Evolutionary conservation across 2,113 vertebrate genomes (phyloP).

Genomic region (Sphyrna mokarran): DNA sequence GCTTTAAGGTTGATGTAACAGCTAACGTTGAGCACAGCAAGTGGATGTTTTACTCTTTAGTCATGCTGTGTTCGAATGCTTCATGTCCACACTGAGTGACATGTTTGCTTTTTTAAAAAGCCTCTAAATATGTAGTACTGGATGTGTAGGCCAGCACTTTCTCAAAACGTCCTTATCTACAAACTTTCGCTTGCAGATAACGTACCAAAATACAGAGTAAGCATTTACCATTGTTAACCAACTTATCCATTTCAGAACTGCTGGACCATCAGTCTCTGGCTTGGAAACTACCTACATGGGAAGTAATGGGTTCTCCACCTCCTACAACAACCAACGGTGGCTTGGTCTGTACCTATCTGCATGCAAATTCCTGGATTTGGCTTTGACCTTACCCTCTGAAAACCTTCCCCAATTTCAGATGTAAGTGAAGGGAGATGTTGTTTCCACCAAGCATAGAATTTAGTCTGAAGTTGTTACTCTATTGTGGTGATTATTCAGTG

Average conservation of each 20-base stretch:
- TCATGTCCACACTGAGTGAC: not conserved
- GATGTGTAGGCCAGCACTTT: not conserved
- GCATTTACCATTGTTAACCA: not conserved
- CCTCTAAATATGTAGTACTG: not conserved
- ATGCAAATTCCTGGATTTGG: slow-evolving; percentile 96
- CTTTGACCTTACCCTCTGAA: slow-evolving; percentile 88
- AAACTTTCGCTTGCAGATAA: not conserved
- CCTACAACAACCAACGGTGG: slow-evolving; percentile 97
- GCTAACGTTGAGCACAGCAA: not conserved
- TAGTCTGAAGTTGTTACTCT: not conserved
- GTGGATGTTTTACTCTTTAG: not conserved
- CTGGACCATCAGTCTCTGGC: slow-evolving; percentile 86
- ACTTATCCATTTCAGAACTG: slow-evolving; percentile 62
- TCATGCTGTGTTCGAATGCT: not conserved
- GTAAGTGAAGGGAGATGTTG: slow-evolving; percentile 61
- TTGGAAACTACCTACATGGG: slow-evolving; percentile 94
- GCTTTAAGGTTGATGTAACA: not conserved
- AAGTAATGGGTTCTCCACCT: slow-evolving; percentile 94
- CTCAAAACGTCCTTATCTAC: not conserved
- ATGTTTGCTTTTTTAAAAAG: not conserved
- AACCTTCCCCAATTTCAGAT: slow-evolving; percentile 97
- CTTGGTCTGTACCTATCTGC: slow-evolving; percentile 96
- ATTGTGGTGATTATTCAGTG: not conserved
- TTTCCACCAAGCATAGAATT: not conserved
- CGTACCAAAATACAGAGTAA: not conserved